These are phyloP conservation scores for Alauda arvensis DNA, from an alignment of 2,797 vertebrate species.

Conservation along the genomic window DNA sequence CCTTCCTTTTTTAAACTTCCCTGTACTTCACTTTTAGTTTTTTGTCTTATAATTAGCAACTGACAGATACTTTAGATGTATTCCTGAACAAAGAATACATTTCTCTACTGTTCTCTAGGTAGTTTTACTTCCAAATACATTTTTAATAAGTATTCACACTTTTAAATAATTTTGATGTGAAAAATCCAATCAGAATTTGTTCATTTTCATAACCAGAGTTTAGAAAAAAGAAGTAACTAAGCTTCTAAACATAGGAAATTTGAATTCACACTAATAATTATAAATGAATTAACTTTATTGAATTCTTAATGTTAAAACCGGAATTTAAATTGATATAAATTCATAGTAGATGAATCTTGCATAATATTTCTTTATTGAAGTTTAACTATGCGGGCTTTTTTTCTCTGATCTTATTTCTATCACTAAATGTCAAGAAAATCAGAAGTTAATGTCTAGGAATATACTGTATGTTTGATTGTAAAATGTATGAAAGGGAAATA, in stretches of 20 bases:
- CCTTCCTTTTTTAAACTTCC: not conserved
- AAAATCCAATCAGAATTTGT: rapidly evolving
- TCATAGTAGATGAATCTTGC: not conserved
- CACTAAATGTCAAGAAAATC: not conserved
- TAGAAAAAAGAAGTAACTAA: not conserved
- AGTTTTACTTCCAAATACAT: not conserved
- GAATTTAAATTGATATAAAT: not conserved
- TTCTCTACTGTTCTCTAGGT: not conserved
- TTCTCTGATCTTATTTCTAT: not conserved
- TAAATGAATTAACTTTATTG: not conserved
- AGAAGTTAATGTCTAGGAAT: not conserved
- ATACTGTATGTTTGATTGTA: not conserved
- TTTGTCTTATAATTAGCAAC: not conserved
- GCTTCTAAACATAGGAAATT: not conserved
- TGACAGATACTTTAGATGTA: not conserved
- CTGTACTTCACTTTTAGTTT: not conserved
- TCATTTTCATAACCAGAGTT: not conserved
- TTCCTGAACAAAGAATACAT: not conserved
- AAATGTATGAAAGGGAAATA: not conserved
- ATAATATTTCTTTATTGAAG: not conserved
- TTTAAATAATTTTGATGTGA: not conserved
- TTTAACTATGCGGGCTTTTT: rapidly evolving
- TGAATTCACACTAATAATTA: not conserved
- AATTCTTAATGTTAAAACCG: not conserved
- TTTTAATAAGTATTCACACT: not conserved